Conservation (phyloP, 2,113 vertebrate species). For the Dasyornis broadbenti region DNA sequence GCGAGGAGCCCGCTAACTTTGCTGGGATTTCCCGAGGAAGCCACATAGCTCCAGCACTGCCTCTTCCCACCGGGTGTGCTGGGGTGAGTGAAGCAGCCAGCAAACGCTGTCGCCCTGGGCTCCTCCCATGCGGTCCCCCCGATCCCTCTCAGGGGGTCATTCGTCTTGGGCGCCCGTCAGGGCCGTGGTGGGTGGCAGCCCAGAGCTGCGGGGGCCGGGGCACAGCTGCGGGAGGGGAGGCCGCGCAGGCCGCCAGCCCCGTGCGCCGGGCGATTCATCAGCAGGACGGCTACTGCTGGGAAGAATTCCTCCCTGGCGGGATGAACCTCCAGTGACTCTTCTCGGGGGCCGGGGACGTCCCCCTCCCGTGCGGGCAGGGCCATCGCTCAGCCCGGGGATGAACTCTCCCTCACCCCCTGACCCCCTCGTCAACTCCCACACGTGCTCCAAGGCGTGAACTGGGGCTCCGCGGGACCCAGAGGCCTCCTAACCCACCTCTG, state of each 20-base stretch:
- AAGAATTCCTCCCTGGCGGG: conserved; percentile 43
- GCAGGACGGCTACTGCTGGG: conserved; percentile 41
- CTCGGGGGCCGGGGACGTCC: not conserved
- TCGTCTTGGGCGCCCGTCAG: accelerated
- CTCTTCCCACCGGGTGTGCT: not conserved
- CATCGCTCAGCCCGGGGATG: conserved; percentile 65
- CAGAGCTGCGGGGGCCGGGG: conserved; percentile 15
- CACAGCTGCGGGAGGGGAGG: conserved; percentile 25
- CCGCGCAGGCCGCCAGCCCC: not conserved
- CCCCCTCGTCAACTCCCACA: conserved; percentile 72
- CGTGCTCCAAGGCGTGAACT: conserved; percentile 64
- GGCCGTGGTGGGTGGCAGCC: not conserved
- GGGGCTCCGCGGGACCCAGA: not conserved
- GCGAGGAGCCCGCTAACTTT: accelerated
- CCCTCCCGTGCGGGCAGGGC: conserved; percentile 1
- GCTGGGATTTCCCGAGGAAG: not conserved
- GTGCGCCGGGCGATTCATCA: conserved; percentile 69
- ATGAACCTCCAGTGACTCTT: conserved; percentile 73
- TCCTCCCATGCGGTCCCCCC: accelerated
- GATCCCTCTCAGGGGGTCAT: accelerated
- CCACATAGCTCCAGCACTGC: accelerated
- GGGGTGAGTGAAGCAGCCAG: accelerated
- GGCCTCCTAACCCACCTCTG: not conserved
- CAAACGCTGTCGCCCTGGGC: not conserved
- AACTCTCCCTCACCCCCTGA: conserved; percentile 82